These are phyloP conservation scores for Noturus placidus DNA, from an alignment of 2,113 vertebrate species.

Conservation along the genomic window DNA sequence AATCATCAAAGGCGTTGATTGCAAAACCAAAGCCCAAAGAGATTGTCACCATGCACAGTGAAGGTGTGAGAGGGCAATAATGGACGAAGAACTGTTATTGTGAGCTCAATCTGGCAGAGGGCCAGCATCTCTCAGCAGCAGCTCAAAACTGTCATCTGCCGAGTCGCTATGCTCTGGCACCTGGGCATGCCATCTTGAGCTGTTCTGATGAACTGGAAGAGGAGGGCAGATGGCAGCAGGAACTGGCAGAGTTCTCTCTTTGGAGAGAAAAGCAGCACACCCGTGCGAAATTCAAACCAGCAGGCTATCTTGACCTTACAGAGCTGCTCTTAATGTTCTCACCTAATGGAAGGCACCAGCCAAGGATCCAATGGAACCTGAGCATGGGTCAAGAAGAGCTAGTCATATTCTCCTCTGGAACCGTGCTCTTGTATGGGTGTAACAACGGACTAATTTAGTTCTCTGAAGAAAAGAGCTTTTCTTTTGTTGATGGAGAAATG, in stretches of 20 bases:
- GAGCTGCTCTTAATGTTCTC: not conserved
- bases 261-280: conserved; percentile 35
- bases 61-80: conserved; percentile 53
- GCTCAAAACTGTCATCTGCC: conserved; percentile 50
- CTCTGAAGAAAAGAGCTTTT: not conserved
- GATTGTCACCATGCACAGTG: conserved; percentile 14
- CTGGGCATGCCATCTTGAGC: conserved; percentile 53
- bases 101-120: conserved; percentile 34
- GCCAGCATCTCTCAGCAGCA: conserved; percentile 47
- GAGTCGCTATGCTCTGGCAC: conserved; percentile 47
- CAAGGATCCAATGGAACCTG: not conserved
- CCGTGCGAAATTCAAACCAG: conserved; percentile 41
- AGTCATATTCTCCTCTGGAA: not conserved
- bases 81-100: conserved; percentile 45
- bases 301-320: conserved; percentile 32
- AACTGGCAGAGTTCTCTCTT: conserved; percentile 43
- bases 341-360: not conserved
- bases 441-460: not conserved
- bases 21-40: conserved; percentile 21
- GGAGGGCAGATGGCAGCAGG: conserved; percentile 52
- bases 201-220: conserved; percentile 50
- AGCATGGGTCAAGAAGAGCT: not conserved
- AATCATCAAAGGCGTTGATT: conserved; percentile 21
- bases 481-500: not conserved
- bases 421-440: not conserved